Percentiles rank a stretch among this genome's conserved stretches.
Evolutionary conservation across 2,113 vertebrate genomes (phyloP).

Genomic region (Sebastes schlegelii): DNA sequence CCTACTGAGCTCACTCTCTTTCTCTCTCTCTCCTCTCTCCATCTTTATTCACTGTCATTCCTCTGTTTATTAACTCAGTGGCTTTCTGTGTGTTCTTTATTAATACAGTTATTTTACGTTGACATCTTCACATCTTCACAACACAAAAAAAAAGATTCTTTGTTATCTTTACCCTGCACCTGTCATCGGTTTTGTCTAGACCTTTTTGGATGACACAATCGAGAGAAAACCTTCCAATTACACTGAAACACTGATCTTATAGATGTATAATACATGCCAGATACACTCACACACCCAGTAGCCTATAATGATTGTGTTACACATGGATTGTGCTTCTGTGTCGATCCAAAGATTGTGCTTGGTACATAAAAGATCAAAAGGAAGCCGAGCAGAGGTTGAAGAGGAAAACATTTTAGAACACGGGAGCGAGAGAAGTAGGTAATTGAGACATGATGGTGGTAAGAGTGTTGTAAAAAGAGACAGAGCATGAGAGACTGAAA

Average conservation of each 20-base stretch:
- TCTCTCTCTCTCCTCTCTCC: conserved; percentile 21
- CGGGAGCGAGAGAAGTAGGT: conserved; percentile 3
- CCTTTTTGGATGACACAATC: neutral
- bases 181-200: neutral
- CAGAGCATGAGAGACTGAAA: conserved; percentile 30
- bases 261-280: neutral
- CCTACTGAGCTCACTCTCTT: conserved; percentile 42
- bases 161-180: neutral
- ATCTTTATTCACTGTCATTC: conserved; percentile 8
- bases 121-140: neutral
- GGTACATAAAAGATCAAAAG: neutral
- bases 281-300: neutral
- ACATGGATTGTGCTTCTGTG: neutral
- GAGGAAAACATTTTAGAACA: conserved; percentile 27
- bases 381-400: conserved; percentile 9
- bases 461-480: conserved; percentile 2
- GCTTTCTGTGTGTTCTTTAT: conserved; percentile 13
- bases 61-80: conserved; percentile 31
- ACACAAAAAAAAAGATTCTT: neutral
- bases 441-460: conserved; percentile 34
- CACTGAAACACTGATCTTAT: neutral
- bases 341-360: neutral
- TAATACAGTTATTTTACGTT: neutral
- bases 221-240: neutral
- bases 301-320: neutral